Evolutionary conservation across 2,113 vertebrate genomes (phyloP).

Genomic region (Macaca mulatta): DNA sequence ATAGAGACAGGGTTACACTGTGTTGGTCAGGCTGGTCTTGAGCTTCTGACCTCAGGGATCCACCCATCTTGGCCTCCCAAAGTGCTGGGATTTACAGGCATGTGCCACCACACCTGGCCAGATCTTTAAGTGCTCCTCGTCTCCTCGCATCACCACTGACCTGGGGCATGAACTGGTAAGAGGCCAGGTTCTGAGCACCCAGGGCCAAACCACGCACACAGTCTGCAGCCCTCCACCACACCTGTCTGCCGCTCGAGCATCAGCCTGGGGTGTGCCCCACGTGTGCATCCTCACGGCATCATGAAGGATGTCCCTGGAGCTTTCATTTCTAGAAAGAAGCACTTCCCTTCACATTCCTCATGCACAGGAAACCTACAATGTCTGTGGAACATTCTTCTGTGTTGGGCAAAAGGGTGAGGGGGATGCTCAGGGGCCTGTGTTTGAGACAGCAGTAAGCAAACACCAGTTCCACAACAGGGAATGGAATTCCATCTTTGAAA

Average conservation of each 20-base stretch:
- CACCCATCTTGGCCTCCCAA: too few relatives aligned
- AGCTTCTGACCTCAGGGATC: too few relatives aligned
- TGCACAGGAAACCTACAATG: background rate
- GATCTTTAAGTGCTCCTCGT: background rate
- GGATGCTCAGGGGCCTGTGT: background rate
- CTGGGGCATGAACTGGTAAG: background rate
- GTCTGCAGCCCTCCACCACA: background rate
- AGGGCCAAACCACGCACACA: slow-evolving; percentile 60
- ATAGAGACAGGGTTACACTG: too few relatives aligned
- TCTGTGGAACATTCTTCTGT: background rate
- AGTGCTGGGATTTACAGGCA: too few relatives aligned
- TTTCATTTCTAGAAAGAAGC: slow-evolving; percentile 64
- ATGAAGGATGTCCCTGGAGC: background rate
- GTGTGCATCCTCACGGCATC: background rate
- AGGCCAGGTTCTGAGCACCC: slow-evolving; percentile 36
- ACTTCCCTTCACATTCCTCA: background rate
- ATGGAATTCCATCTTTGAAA: slow-evolving; percentile 44
- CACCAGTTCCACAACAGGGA: background rate
- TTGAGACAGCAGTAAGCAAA: background rate
- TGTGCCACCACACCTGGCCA: too few relatives aligned
- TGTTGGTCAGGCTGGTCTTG: too few relatives aligned
- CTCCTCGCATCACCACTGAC: background rate
- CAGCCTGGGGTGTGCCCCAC: slow-evolving; percentile 8
- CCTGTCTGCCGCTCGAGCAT: slow-evolving; percentile 26
- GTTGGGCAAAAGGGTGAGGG: slow-evolving; percentile 34